These are phyloP conservation scores for Aphaenogaster floridana DNA, from an alignment of 1,140 invertebrate species.

Conservation along the genomic window DNA sequence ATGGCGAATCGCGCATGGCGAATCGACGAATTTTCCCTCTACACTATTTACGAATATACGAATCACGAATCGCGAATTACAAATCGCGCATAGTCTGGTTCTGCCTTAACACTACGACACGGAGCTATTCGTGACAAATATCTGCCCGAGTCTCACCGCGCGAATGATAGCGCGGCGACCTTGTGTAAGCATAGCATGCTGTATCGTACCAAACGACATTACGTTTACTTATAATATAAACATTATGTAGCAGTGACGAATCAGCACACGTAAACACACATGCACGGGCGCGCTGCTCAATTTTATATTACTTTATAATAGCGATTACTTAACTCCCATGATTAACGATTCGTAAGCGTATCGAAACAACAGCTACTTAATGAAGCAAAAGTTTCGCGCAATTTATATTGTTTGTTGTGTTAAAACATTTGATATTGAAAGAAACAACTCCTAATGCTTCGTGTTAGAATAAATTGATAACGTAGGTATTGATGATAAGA, in stretches of 20 bases:
- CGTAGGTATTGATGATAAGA: too few species aligned
- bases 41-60: too few species aligned
- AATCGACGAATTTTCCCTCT: too few species aligned
- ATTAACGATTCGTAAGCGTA: background rate
- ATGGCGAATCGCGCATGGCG: too few species aligned
- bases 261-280: background rate
- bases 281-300: background rate
- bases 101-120: background rate
- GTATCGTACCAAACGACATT: background rate
- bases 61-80: too few species aligned
- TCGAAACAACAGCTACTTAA: background rate
- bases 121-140: background rate
- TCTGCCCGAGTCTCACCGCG: background rate
- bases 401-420: background rate
- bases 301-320: background rate
- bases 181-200: background rate
- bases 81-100: too few species aligned
- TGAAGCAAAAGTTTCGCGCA: background rate
- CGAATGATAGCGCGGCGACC: background rate
- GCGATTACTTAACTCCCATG: background rate
- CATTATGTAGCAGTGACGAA: background rate
- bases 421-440: background rate
- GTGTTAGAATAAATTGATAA: too few species aligned
- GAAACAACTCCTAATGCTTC: background rate
- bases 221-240: background rate